Conservation (phyloP, 2,888 invertebrate genomes). For the Sesamia inferens region DNA sequence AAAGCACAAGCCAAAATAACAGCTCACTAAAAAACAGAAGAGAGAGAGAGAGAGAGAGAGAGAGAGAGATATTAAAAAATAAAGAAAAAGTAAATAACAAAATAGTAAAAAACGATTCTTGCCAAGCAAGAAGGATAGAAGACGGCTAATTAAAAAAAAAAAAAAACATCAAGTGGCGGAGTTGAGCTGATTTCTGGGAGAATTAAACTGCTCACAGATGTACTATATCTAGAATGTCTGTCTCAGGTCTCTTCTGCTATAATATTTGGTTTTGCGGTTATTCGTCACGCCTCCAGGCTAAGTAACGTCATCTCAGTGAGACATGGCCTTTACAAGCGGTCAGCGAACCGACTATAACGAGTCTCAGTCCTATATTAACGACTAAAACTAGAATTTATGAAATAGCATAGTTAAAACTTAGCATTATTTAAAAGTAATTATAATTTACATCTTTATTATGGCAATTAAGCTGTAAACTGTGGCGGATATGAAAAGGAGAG, state of each 20-base stretch:
- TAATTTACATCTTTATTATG: neutral
- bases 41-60: too few relatives aligned
- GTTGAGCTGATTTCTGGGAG: slow-evolving; percentile 8
- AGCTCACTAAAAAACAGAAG: too few relatives aligned
- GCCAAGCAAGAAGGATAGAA: too few relatives aligned
- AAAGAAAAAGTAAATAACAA: too few relatives aligned
- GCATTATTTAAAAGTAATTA: neutral
- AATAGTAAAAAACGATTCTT: too few relatives aligned
- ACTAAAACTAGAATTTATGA: slow-evolving; percentile 1
- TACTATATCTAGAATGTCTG: neutral
- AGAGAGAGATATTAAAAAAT: too few relatives aligned
- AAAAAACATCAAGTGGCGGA: slow-evolving; percentile 12
- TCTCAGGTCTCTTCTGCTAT: slow-evolving; percentile 7
- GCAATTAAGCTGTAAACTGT: slow-evolving; percentile 17
- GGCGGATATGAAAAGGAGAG: slow-evolving; percentile 18
- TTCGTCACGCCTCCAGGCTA: slow-evolving; percentile 42
- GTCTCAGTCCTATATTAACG: slow-evolving; percentile 10
- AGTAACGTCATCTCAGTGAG: slow-evolving; percentile 41
- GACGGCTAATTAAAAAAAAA: too few relatives aligned
- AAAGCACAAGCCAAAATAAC: too few relatives aligned
- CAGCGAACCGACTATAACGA: slow-evolving; percentile 29
- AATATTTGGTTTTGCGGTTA: slow-evolving; percentile 50
- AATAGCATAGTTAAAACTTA: neutral
- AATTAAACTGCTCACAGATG: slow-evolving; percentile 1
- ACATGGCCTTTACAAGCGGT: slow-evolving; percentile 38